Conservation (phyloP, 1,140 invertebrate genomes). For the Drosophila pseudoobscura region DNA sequence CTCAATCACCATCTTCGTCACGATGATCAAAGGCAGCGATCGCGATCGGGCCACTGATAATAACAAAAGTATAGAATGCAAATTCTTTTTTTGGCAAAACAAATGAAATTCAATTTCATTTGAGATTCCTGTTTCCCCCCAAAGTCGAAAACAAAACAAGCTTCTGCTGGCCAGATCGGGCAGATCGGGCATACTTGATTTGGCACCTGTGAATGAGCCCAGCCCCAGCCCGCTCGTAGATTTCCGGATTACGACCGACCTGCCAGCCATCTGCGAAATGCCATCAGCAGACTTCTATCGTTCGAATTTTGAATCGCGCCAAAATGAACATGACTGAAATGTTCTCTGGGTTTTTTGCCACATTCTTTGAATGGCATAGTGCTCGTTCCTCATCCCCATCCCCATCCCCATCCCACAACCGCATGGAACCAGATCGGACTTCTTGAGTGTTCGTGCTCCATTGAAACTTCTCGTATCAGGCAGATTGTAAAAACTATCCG, state of each 20-base stretch:
- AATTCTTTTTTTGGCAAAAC: conserved; percentile 57
- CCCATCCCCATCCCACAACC: background rate
- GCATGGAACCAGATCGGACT: conserved; percentile 27
- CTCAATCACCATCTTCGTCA: too few relatives aligned
- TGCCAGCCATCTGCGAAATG: background rate
- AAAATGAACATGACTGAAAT: conserved; percentile 58
- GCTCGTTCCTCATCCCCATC: background rate
- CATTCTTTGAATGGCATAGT: conserved; percentile 64
- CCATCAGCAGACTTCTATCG: background rate
- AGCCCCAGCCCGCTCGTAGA: conserved; percentile 43
- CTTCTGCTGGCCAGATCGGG: conserved; percentile 3
- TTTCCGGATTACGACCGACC: conserved; percentile 63
- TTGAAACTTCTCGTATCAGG: conserved; percentile 38
- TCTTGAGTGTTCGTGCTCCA: conserved; percentile 37
- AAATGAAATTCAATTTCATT: conserved; percentile 54
- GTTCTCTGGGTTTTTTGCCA: conserved; percentile 67
- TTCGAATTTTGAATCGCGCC: background rate
- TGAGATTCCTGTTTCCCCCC: conserved; percentile 60
- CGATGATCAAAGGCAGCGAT: conserved; percentile 44
- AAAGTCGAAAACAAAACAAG: conserved; percentile 41
- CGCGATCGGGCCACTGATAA: conserved; percentile 15
- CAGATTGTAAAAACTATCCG: conserved; percentile 17
- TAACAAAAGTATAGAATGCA: conserved; percentile 62
- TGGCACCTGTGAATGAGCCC: conserved; percentile 65
- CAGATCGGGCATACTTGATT: conserved; percentile 16